phyloP scores from a whole-genome alignment of 2,797 vertebrate genomes.

The Manis crassicaudata region DNA sequence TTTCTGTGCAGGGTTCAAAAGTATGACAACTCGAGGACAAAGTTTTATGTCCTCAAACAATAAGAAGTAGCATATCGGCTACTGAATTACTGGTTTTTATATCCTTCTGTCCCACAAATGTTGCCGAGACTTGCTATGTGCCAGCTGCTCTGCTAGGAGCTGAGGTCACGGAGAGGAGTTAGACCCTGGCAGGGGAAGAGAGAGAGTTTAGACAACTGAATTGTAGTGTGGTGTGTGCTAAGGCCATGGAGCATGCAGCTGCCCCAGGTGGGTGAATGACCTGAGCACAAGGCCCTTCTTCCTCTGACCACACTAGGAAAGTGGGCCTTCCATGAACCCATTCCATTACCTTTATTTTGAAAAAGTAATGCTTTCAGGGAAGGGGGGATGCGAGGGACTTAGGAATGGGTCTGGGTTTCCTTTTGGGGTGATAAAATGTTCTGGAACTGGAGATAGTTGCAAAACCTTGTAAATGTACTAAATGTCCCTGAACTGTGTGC shows the following conservation, averaged over 20 bases:
- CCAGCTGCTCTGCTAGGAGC: not conserved
- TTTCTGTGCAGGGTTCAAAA: slow-evolving; percentile 49
- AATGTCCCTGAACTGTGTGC: not conserved
- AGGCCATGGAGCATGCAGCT: fast-evolving
- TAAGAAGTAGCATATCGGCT: not conserved
- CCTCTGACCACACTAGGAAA: fast-evolving
- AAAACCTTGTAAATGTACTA: fast-evolving
- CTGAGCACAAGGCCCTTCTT: not conserved
- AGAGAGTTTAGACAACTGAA: not conserved
- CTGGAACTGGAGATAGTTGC: fast-evolving
- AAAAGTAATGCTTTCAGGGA: not conserved
- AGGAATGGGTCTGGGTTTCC: not conserved
- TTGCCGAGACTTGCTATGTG: not conserved
- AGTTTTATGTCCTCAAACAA: slow-evolving; percentile 24
- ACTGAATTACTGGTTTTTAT: not conserved
- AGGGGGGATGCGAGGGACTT: not conserved
- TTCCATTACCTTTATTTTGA: not conserved
- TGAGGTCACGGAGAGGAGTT: not conserved
- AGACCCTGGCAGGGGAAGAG: fast-evolving
- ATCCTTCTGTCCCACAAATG: not conserved
- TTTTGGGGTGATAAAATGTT: not conserved
- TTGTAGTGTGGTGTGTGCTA: fast-evolving
- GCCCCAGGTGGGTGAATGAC: fast-evolving
- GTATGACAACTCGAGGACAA: slow-evolving; percentile 31
- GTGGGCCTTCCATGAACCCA: not conserved